Conservation (phyloP, 2,113 vertebrate species). For the Pardalotus punctatus region DNA sequence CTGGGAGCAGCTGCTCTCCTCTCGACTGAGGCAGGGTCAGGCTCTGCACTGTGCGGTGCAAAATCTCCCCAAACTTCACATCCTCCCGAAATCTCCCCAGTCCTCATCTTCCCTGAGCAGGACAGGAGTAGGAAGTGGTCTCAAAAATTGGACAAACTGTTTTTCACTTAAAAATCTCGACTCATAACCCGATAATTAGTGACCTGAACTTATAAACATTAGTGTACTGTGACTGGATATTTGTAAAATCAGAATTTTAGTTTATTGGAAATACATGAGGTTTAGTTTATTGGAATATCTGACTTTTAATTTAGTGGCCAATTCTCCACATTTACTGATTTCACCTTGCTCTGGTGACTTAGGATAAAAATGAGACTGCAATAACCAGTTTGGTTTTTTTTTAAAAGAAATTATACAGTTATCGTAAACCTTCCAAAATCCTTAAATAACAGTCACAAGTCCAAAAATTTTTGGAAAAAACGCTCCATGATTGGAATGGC, state of each 20-base stretch:
- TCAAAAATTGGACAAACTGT: not conserved
- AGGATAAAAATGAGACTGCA: rapidly evolving
- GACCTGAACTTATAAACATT: not conserved
- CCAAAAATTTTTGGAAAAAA: rapidly evolving
- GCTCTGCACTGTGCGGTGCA: not conserved
- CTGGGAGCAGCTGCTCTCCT: not conserved
- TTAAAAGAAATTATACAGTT: rapidly evolving
- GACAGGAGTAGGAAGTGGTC: not conserved
- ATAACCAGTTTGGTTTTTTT: not conserved
- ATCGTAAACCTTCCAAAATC: not conserved
- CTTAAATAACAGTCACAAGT: not conserved
- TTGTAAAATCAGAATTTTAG: not conserved
- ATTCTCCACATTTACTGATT: not conserved
- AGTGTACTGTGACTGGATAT: not conserved
- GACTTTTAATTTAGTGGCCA: not conserved
- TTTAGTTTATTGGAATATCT: not conserved
- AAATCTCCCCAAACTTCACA: not conserved
- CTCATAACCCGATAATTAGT: not conserved
- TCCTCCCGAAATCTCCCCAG: not conserved
- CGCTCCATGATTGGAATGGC: rapidly evolving
- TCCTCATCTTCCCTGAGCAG: not conserved
- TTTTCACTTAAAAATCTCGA: not conserved
- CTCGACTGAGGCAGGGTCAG: not conserved
- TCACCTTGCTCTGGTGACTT: not conserved
- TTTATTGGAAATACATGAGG: not conserved